Percentiles rank a stretch among this genome's conserved stretches.
Conservation (phyloP, 2,113 vertebrate species). For the Burhinus oedicnemus region DNA sequence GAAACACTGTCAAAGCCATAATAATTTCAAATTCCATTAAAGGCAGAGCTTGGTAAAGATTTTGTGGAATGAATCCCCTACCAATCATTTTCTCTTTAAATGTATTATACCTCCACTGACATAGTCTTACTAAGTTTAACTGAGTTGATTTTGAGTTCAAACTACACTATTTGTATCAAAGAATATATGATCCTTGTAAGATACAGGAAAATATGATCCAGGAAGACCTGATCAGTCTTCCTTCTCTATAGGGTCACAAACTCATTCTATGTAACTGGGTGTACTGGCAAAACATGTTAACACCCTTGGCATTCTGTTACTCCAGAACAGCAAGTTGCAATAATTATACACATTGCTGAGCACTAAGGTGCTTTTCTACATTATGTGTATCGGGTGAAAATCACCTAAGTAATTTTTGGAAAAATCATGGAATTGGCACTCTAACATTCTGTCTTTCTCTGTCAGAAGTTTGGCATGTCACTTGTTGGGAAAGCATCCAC, state of each 20-base stretch:
- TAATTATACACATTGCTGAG: not conserved
- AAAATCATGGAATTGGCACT: conserved; percentile 65
- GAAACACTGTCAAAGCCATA: not conserved
- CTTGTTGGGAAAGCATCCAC: conserved; percentile 39
- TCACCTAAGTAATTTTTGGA: conserved; percentile 48
- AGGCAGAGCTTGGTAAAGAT: not conserved
- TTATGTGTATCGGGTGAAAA: conserved; percentile 27
- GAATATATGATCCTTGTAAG: not conserved
- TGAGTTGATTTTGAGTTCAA: not conserved
- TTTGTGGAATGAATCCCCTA: not conserved
- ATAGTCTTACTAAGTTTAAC: not conserved
- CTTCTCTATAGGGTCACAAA: not conserved
- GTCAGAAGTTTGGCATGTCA: conserved; percentile 53
- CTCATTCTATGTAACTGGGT: not conserved
- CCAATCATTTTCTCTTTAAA: not conserved
- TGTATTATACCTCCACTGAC: not conserved
- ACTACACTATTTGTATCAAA: not conserved
- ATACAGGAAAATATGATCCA: not conserved
- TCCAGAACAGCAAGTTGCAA: not conserved
- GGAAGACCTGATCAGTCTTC: not conserved
- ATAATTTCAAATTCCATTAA: not conserved
- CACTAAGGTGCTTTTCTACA: not conserved
- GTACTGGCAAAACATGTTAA: not conserved
- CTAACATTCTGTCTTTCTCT: conserved; percentile 36
- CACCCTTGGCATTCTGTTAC: not conserved